phyloP scores from a whole-genome alignment of 1,140 invertebrate species.

The Philaenus spumarius region DNA sequence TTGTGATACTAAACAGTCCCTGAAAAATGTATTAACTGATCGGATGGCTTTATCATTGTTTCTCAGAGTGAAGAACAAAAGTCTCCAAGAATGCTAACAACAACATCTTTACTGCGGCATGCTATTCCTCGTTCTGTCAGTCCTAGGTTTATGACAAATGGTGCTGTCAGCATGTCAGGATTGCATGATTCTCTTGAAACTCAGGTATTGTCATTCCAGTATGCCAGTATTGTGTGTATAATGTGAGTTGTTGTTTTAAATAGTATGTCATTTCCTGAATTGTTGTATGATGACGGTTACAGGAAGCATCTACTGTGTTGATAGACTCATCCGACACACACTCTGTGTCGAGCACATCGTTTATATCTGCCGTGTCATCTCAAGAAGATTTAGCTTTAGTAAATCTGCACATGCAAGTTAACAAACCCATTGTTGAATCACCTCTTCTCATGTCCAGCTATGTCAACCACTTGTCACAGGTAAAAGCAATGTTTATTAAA shows the following conservation, averaged over 20 bases:
- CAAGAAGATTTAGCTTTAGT: conserved; percentile 89
- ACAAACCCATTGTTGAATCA: conserved; percentile 88
- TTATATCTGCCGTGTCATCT: conserved; percentile 56
- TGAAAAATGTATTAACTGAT: too few species aligned
- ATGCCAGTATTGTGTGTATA: background rate
- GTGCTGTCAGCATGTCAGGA: background rate
- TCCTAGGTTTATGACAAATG: conserved; percentile 2
- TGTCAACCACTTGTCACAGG: conserved; percentile 84
- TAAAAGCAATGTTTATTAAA: conserved; percentile 32
- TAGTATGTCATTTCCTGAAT: background rate
- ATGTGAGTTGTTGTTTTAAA: background rate
- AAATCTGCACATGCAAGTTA: conserved; percentile 91
- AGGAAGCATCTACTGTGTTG: conserved; percentile 25
- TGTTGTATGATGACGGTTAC: background rate
- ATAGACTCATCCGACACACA: conserved; percentile 55
- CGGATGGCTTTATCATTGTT: too few species aligned
- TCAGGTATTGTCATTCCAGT: background rate
- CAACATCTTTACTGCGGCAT: conserved; percentile 6
- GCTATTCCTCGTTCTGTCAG: conserved; percentile 13
- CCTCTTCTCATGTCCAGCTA: conserved; percentile 93
- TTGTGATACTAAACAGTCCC: too few species aligned
- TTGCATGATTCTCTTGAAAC: conserved; percentile 7
- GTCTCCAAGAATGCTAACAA: background rate
- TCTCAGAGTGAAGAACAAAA: conserved; percentile 8
- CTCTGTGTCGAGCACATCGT: conserved; percentile 72